Percentiles rank a stretch among this genome's conserved stretches.
Conservation (phyloP, 2,113 vertebrate species). For the Onychostoma macrolepis region DNA sequence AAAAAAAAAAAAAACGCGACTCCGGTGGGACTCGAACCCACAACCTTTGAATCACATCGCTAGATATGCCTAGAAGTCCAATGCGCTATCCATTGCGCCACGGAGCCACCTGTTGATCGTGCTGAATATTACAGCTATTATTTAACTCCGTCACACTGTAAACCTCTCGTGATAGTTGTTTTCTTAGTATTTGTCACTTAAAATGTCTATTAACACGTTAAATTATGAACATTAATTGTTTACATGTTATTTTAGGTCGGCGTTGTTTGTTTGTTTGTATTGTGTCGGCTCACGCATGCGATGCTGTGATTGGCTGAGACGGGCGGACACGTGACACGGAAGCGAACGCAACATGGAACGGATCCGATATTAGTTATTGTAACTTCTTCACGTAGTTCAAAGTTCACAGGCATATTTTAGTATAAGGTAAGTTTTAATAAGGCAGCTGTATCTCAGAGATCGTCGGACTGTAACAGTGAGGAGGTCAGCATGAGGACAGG, state of each 20-base stretch:
- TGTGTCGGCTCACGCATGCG: not conserved
- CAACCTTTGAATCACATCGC: constrained; percentile 58
- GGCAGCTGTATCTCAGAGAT: not conserved
- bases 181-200: not conserved
- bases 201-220: not conserved
- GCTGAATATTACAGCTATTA: accelerated
- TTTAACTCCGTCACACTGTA: accelerated
- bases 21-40: constrained; percentile 62
- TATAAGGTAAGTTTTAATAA: not conserved
- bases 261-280: not conserved
- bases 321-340: not conserved
- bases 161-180: accelerated
- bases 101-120: constrained; percentile 45
- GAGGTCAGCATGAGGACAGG: not conserved
- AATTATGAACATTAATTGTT: not conserved
- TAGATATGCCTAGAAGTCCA: constrained; percentile 54
- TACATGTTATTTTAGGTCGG: not conserved
- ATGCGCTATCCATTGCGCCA: constrained; percentile 62
- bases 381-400: not conserved
- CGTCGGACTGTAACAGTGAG: not conserved
- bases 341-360: not conserved
- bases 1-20: constrained; percentile 29
- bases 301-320: not conserved
- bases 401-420: not conserved
- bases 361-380: not conserved